Percentiles rank a stretch among this genome's conserved stretches.
Evolutionary conservation across 2,797 vertebrate genomes (phyloP).

Genomic region (Syndactyla subalaris): DNA sequence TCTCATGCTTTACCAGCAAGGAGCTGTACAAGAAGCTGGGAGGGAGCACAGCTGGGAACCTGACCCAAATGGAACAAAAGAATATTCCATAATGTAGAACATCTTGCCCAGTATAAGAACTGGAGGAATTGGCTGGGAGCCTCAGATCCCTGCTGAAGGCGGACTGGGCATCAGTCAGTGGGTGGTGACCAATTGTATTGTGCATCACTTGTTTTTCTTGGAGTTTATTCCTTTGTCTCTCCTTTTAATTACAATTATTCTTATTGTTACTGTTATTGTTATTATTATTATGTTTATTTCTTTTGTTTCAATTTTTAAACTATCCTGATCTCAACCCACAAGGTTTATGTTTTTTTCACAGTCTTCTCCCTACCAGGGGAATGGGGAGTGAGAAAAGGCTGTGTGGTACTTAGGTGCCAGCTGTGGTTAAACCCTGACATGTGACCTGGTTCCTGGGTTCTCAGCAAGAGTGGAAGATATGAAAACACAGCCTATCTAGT

Average conservation of each 20-base stretch:
- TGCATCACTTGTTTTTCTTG: not conserved
- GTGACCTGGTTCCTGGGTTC: not conserved
- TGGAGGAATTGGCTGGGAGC: not conserved
- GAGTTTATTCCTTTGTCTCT: not conserved
- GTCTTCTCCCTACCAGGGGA: not conserved
- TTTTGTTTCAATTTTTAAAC: not conserved
- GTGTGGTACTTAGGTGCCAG: not conserved
- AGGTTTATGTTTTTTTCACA: not conserved
- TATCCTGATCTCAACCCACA: not conserved
- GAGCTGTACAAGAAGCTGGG: not conserved
- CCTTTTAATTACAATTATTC: not conserved
- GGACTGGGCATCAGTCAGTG: not conserved
- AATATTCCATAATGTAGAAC: not conserved
- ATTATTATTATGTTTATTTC: not conserved
- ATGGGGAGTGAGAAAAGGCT: not conserved
- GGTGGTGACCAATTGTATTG: not conserved
- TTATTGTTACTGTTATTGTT: not conserved
- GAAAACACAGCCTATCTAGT: not conserved
- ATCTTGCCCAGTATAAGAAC: not conserved
- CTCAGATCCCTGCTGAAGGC: not conserved
- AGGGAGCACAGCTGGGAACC: not conserved
- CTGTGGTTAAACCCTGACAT: not conserved
- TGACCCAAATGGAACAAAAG: not conserved
- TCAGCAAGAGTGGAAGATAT: rapidly evolving
- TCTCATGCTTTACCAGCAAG: not conserved